A percentile compares a stretch with the other conserved stretches of the same genome.
These are phyloP conservation scores for Alviniconcha marisindica DNA, from an alignment of 1,140 invertebrate species.

Conservation along the genomic window DNA sequence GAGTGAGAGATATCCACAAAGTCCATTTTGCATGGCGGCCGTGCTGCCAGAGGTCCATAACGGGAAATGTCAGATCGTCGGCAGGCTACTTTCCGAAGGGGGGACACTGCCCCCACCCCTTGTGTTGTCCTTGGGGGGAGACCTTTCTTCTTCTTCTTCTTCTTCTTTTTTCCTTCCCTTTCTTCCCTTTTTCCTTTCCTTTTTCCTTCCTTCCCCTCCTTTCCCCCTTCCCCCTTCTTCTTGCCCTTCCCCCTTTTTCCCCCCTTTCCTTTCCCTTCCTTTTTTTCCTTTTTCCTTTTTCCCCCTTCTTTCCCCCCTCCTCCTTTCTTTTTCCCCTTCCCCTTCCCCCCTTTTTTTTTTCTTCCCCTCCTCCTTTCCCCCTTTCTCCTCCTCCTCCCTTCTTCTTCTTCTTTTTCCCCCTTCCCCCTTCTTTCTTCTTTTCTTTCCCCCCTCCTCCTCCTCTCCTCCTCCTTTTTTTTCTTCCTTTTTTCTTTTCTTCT, in stretches of 20 bases:
- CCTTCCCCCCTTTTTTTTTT: not conserved
- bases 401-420: not conserved
- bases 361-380: not conserved
- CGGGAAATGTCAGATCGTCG: no score
- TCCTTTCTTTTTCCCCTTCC: not conserved
- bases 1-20: not conserved
- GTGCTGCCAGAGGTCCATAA: no score
- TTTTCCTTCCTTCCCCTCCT: not conserved
- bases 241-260: not conserved
- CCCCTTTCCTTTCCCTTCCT: not conserved
- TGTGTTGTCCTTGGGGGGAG: no score
- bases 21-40: no score
- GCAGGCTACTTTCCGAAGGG: no score
- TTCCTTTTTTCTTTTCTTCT: not conserved
- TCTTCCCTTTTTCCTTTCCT: not conserved
- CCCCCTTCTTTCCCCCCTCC: not conserved
- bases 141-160: no score
- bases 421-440: conserved; percentile 2
- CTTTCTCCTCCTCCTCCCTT: not conserved
- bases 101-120: no score
- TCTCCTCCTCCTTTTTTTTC: not conserved
- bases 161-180: not conserved
- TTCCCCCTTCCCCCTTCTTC: not conserved
- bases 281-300: conserved; percentile 14
- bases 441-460: not conserved